These are phyloP conservation scores for Melanotaenia duboulayi DNA, from an alignment of 2,113 vertebrate species.

Conservation along the genomic window DNA sequence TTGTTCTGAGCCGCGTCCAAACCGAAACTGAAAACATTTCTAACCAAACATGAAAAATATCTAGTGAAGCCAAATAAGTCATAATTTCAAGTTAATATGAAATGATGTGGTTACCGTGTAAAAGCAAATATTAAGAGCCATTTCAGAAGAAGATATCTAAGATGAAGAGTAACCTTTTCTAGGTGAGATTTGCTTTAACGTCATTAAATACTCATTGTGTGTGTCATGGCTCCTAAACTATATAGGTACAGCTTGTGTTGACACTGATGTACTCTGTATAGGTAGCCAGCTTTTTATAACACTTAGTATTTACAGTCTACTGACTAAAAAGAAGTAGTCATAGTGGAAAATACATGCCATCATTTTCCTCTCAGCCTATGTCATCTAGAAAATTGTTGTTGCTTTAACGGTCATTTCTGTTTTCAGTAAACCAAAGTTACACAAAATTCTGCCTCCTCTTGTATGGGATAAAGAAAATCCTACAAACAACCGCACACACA, in stretches of 20 bases:
- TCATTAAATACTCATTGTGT: constrained; percentile 60
- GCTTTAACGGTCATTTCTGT: constrained; percentile 89
- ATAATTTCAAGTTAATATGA: constrained; percentile 98
- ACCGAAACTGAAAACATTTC: constrained; percentile 94
- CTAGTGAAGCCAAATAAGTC: constrained; percentile 99
- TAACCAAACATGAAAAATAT: constrained; percentile 98
- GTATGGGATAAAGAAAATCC: constrained; percentile 92
- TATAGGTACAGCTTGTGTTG: constrained; percentile 36
- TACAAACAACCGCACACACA: constrained; percentile 79
- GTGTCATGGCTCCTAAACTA: constrained; percentile 61
- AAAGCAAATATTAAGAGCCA: constrained; percentile 98
- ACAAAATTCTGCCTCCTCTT: constrained; percentile 99
- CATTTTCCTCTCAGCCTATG: constrained; percentile 65
- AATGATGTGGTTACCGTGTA: constrained; percentile 96
- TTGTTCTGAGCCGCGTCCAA: constrained; percentile 88
- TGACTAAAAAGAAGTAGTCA: constrained; percentile 53
- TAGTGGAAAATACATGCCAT: constrained; percentile 42
- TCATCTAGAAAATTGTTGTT: constrained; percentile 84
- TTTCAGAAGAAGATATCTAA: constrained; percentile 91
- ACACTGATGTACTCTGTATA: constrained; percentile 40
- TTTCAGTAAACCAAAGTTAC: constrained; percentile 99
- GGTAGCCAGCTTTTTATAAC: constrained; percentile 66
- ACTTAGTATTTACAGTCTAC: constrained; percentile 47
- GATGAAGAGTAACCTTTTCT: constrained; percentile 76
- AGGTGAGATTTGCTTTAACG: constrained; percentile 82